Base-by-base conservation (phyloP, 2,888 invertebrate species). In the Plebejus melissa region DNA sequence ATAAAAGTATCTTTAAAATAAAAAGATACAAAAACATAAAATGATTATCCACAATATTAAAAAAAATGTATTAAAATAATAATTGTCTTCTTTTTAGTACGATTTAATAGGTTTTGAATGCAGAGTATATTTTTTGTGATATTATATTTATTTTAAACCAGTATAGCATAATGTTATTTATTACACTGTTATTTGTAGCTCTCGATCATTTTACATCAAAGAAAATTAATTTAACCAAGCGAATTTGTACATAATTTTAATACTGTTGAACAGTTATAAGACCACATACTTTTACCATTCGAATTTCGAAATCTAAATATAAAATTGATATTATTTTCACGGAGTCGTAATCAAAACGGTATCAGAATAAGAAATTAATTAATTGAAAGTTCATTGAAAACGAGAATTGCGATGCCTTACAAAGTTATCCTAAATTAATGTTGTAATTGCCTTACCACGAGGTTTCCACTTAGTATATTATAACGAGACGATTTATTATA, bases 311-410 rank as follows among this genome's bases (percentile, higher is more conserved):
- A 65, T 65, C 60, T 5, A 36, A 65, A 65, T 65, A 65, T 65
- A 36, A 65, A 65, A 36, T 36, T 5, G 65, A 65, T 60, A 28
- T 65, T 65, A 65, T 22, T 65, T 32, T 65, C 65, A 13, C 4
- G 5, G 32, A 13, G 36, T 65, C 60, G 28, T 32, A 65, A 65
- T 65, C 65, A 65, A 65, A 65, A 65, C 16, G 65, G 32, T 36
- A 65, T 65, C 65, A 13, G 32, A 36, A 65, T 16, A 36, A 65
- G 13, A 60, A 60, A 60, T 36, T 36, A 13, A 65, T 65, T 65
- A 65, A 74, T 74, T 65, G 46, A 74, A 74, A 65, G 28, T 74
- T 74, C 46, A 74, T 46, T 65, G 60, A 65, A 74, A 74, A 74
- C 74, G 65, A 41, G 60, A 65, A 65, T 65, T 65, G 74, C 41